A percentile compares a stretch with the other conserved stretches of the same genome.
phyloP scores from a whole-genome alignment of 37 sponge, comb jelly and placozoan genomes.

The Beroe ovata region DNA sequence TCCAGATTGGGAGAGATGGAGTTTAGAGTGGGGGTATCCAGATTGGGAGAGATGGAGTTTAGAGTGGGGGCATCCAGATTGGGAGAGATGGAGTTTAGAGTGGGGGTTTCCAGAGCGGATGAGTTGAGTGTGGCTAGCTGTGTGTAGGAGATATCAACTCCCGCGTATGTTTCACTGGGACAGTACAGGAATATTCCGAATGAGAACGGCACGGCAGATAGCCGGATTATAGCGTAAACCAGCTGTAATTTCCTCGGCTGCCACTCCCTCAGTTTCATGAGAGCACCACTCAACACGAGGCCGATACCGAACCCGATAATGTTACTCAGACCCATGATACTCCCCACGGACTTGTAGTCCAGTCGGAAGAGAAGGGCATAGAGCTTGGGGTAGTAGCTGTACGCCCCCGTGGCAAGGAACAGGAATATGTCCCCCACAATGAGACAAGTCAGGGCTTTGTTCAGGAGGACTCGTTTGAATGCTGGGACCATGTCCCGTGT shows the following conservation, averaged over 20 bases:
- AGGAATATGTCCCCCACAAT: conserved; percentile 52
- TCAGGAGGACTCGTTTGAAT: not conserved
- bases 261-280: conserved; percentile 18
- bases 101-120: not conserved
- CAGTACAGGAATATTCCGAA: conserved; percentile 43
- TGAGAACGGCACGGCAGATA: conserved; percentile 10
- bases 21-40: not conserved
- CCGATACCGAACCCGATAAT: conserved; percentile 40
- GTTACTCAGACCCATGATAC: not conserved
- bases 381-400: conserved; percentile 56
- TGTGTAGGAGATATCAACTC: conserved; percentile 14
- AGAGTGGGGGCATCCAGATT: not conserved
- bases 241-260: conserved; percentile 26
- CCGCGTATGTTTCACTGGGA: conserved; percentile 33
- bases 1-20: not conserved
- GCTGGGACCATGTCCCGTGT: conserved; percentile 59
- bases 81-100: not conserved
- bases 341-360: not conserved
- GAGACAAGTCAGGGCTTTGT: conserved; percentile 31
- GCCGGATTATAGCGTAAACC: not conserved
- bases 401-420: not conserved
- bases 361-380: conserved; percentile 14
- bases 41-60: not conserved
- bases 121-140: not conserved
- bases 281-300: not conserved